phyloP scores from a whole-genome alignment of 2,888 invertebrate species.

The Dicranocentrus wangi region DNA sequence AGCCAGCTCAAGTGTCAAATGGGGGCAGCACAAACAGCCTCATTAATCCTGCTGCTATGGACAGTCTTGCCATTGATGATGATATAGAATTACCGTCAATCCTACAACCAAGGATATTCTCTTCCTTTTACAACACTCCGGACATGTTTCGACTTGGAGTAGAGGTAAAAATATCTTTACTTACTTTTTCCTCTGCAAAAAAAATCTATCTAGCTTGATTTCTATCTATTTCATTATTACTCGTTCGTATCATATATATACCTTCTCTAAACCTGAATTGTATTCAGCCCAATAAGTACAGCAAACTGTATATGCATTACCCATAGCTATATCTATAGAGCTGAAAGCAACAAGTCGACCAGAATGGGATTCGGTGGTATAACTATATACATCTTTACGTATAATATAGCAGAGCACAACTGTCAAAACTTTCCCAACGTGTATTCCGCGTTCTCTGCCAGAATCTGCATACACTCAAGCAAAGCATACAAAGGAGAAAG shows the following conservation, averaged over 20 bases:
- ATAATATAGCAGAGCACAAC: background rate
- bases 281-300: too few species aligned
- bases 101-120: constrained; percentile 74
- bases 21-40: background rate
- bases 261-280: too few species aligned
- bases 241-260: too few species aligned
- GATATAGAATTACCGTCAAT: constrained; percentile 52
- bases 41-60: constrained; percentile 28
- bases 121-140: constrained; percentile 76
- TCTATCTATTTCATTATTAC: too few species aligned
- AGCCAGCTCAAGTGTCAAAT: background rate
- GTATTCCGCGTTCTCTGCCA: background rate
- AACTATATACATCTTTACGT: too few species aligned
- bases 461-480: background rate
- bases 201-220: background rate
- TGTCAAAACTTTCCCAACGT: background rate
- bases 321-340: too few species aligned
- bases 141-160: constrained; percentile 76
- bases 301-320: too few species aligned
- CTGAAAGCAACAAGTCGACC: constrained; percentile 62
- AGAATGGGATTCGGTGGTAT: too few species aligned
- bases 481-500: background rate
- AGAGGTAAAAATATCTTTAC: constrained; percentile 73
- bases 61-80: constrained; percentile 55
- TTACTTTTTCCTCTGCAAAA: background rate